These are phyloP conservation scores for Haplotaxodon microlepis DNA, from an alignment of 2,113 vertebrate genomes.

Conservation along the genomic window DNA sequence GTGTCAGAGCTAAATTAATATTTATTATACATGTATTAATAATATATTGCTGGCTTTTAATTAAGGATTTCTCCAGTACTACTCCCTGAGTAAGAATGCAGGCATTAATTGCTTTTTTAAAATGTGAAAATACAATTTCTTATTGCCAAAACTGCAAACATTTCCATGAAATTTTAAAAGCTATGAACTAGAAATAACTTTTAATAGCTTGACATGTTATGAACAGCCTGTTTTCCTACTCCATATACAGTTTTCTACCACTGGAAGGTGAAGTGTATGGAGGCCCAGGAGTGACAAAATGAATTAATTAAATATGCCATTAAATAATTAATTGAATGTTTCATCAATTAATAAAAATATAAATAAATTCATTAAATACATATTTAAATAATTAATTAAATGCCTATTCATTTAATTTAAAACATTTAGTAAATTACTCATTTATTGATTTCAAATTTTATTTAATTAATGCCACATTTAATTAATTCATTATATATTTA, in stretches of 20 bases:
- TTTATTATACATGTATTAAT: neutral
- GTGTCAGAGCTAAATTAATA: neutral
- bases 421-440: neutral
- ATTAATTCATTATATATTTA: neutral
- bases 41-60: neutral
- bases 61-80: neutral
- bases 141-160: neutral
- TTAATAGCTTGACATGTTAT: neutral
- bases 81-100: neutral
- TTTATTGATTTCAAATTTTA: neutral
- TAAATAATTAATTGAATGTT: fast-evolving
- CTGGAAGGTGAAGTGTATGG: fast-evolving
- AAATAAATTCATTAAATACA: fast-evolving
- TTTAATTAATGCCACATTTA: neutral
- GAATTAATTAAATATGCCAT: fast-evolving
- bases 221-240: neutral
- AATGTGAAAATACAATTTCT: neutral
- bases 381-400: neutral
- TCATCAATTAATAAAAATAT: fast-evolving
- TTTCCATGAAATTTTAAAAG: neutral
- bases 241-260: neutral
- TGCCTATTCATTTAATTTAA: neutral
- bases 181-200: neutral
- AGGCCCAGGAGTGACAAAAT: neutral
- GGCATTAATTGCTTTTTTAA: neutral